A percentile compares a stretch with the other conserved stretches of the same genome.
phyloP scores from a whole-genome alignment of 2,888 invertebrate genomes.

The Agrotis clavis region DNA sequence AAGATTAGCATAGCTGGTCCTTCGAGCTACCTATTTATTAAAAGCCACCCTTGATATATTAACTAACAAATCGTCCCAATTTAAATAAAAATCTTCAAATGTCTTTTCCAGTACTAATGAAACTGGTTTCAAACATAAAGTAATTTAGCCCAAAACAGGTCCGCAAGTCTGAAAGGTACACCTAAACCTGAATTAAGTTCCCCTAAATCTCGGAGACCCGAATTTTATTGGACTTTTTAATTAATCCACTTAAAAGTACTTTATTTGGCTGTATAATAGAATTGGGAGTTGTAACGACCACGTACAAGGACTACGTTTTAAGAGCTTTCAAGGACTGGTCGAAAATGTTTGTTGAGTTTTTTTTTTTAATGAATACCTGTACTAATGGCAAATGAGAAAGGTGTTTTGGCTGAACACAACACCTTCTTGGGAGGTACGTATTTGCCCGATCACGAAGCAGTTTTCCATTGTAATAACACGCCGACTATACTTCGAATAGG shows the following conservation, averaged over 20 bases:
- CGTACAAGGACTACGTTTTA: slow-evolving; percentile 17
- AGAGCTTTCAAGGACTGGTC: background rate
- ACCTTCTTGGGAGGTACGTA: background rate
- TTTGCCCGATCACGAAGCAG: background rate
- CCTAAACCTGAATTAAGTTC: slow-evolving; percentile 47
- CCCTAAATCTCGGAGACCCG: slow-evolving; percentile 52
- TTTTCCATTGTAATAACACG: no score
- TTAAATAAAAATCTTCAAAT: slow-evolving; percentile 18
- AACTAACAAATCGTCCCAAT: slow-evolving; percentile 13
- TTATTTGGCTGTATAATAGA: slow-evolving; percentile 55
- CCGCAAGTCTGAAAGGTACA: slow-evolving; percentile 27
- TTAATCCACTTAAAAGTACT: slow-evolving; percentile 65
- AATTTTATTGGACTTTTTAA: slow-evolving; percentile 68
- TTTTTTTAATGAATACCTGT: slow-evolving; percentile 7
- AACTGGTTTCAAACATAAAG: slow-evolving; percentile 37
- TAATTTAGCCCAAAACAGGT: slow-evolving; percentile 46
- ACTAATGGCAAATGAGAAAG: background rate
- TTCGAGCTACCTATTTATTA: no score
- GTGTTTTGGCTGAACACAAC: background rate
- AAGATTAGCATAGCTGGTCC: no score
- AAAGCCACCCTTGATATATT: background rate
- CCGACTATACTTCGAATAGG: no score
- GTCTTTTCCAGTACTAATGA: slow-evolving; percentile 19
- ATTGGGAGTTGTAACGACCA: slow-evolving; percentile 49
- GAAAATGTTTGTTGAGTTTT: slow-evolving; percentile 13